A percentile compares a stretch with the other conserved stretches of the same genome.
Conservation (phyloP, 2,113 vertebrate species). For the Tetrao urogallus region DNA sequence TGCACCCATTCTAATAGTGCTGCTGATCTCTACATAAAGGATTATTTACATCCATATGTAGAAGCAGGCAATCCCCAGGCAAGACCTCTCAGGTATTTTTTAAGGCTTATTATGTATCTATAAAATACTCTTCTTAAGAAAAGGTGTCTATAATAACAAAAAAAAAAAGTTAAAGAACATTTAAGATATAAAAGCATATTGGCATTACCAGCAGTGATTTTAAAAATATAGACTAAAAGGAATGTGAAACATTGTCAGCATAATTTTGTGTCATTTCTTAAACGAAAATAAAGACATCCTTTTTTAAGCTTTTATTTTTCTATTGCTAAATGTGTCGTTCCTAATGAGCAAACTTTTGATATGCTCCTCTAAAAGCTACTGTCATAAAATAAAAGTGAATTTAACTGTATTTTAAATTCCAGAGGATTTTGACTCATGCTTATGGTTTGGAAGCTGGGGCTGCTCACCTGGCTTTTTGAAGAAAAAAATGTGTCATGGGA, state of each 20-base stretch:
- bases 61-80: slow-evolving; percentile 98
- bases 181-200: slow-evolving; percentile 56
- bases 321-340: slow-evolving; percentile 74
- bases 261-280: slow-evolving; percentile 61
- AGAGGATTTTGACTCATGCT: neutral
- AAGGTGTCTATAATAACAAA: slow-evolving; percentile 81
- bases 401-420: slow-evolving; percentile 44
- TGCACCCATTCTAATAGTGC: slow-evolving; percentile 99
- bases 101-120: slow-evolving; percentile 83
- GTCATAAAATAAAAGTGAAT: slow-evolving; percentile 49
- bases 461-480: neutral
- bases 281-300: slow-evolving; percentile 82
- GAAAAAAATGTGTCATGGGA: slow-evolving; percentile 6
- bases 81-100: slow-evolving; percentile 98
- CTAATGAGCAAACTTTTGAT: slow-evolving; percentile 67
- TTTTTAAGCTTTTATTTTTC: slow-evolving; percentile 79
- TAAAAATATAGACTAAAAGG: slow-evolving; percentile 55
- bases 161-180: slow-evolving; percentile 65
- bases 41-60: slow-evolving; percentile 99
- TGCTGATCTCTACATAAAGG: slow-evolving; percentile 99
- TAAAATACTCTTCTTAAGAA: slow-evolving; percentile 84
- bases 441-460: slow-evolving; percentile 1
- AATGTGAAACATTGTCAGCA: slow-evolving; percentile 23
- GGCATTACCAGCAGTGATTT: slow-evolving; percentile 66
- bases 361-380: slow-evolving; percentile 62